Evolutionary conservation across 2,797 vertebrate species (phyloP).

Genomic region (Sebastes aleutianus): DNA sequence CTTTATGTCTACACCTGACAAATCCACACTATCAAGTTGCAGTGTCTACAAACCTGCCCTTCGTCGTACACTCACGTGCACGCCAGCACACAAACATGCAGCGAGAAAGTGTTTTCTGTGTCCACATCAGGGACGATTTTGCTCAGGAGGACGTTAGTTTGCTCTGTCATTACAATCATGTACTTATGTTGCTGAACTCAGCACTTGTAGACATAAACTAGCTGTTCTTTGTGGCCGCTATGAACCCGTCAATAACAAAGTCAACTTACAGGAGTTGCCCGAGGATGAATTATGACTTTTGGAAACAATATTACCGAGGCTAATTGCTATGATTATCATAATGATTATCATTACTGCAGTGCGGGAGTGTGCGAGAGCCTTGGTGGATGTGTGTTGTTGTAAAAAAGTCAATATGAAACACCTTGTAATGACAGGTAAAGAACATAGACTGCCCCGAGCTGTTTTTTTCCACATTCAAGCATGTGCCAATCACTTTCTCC

Average conservation of each 20-base stretch:
- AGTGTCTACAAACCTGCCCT: conserved; percentile 46
- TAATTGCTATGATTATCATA: conserved; percentile 79
- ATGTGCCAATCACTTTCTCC: conserved; percentile 77
- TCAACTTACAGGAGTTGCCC: conserved; percentile 39
- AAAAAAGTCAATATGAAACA: conserved; percentile 77
- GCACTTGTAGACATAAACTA: background rate
- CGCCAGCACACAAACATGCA: background rate
- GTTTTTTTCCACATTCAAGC: conserved; percentile 62
- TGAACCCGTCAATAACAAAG: conserved; percentile 57
- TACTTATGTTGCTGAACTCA: background rate
- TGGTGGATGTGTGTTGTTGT: conserved; percentile 52
- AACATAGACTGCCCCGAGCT: conserved; percentile 75
- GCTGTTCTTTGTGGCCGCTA: conserved; percentile 1
- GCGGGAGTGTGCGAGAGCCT: conserved; percentile 32
- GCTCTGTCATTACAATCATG: background rate
- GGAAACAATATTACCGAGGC: conserved; percentile 68
- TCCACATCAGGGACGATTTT: background rate
- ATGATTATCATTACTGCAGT: conserved; percentile 69
- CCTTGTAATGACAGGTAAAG: conserved; percentile 81
- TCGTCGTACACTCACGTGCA: conserved; percentile 15
- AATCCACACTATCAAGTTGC: conserved; percentile 64
- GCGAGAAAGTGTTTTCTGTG: background rate
- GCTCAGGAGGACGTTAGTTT: background rate
- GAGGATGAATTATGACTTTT: conserved; percentile 69
- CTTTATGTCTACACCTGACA: conserved; percentile 68